These are phyloP conservation scores for Leptinotarsa lineolata DNA, from an alignment of 1,140 invertebrate genomes.

Conservation along the genomic window DNA sequence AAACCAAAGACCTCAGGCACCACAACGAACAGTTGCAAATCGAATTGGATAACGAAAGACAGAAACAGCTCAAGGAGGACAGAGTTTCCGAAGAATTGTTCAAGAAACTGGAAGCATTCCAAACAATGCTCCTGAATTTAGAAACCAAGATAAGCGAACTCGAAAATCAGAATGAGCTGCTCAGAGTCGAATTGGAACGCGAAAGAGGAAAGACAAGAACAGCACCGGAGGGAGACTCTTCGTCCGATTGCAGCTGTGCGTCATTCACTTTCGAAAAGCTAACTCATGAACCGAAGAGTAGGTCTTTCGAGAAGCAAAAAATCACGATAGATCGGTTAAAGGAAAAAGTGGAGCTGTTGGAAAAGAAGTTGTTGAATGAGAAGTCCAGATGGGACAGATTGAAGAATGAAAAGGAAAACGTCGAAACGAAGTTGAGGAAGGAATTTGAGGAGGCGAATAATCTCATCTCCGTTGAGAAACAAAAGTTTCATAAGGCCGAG, in stretches of 20 bases:
- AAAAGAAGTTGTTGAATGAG: slow-evolving; percentile 16
- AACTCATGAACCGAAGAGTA: neutral
- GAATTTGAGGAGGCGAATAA: neutral
- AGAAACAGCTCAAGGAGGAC: slow-evolving; percentile 13
- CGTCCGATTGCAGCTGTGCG: slow-evolving; percentile 3
- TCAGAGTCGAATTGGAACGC: neutral
- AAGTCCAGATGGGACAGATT: slow-evolving; percentile 20
- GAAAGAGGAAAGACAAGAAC: slow-evolving; percentile 9
- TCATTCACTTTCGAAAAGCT: slow-evolving; percentile 10
- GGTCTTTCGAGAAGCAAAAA: slow-evolving; percentile 33
- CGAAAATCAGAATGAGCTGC: slow-evolving; percentile 3
- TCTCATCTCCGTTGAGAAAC: neutral
- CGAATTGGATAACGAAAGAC: neutral
- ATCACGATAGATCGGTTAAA: slow-evolving; percentile 29
- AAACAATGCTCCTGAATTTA: neutral
- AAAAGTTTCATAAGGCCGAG: neutral
- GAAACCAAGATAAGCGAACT: slow-evolving; percentile 9
- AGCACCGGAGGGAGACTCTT: neutral
- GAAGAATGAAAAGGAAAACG: neutral
- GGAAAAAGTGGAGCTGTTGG: slow-evolving; percentile 30
- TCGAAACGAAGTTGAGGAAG: neutral
- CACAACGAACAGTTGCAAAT: neutral
- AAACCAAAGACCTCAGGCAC: neutral
- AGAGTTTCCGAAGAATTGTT: slow-evolving; percentile 4
- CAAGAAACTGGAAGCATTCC: neutral